Evolutionary conservation across 2,888 invertebrate species (phyloP).

Genomic region (Cheilosia soror): DNA sequence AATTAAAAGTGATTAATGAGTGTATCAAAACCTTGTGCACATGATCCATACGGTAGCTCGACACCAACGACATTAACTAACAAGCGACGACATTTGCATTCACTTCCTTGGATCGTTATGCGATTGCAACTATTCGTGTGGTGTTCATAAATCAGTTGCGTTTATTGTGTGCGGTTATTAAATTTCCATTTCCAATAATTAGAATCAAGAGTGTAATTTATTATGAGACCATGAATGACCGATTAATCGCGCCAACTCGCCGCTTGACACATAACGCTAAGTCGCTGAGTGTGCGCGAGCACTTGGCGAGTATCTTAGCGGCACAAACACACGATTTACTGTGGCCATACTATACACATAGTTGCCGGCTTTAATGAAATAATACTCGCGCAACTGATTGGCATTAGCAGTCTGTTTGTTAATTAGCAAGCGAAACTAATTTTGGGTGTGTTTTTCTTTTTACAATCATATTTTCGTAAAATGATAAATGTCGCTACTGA

Average conservation of each 20-base stretch:
- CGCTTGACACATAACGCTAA: neutral
- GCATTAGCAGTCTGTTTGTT: constrained; percentile 30
- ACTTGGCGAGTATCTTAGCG: constrained; percentile 7
- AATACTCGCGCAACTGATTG: constrained; percentile 54
- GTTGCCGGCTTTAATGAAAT: neutral
- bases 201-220: constrained; percentile 61
- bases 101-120: constrained; percentile 42
- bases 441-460: constrained; percentile 20
- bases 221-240: constrained; percentile 43
- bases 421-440: constrained; percentile 37
- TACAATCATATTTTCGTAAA: constrained; percentile 11
- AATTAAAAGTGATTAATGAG: constrained; percentile 71
- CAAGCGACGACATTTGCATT: constrained; percentile 59
- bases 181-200: constrained; percentile 64
- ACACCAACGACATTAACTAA: constrained; percentile 23
- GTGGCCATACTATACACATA: too few relatives aligned
- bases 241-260: constrained; percentile 53
- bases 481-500: constrained; percentile 22
- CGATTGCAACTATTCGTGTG: constrained; percentile 19
- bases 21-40: constrained; percentile 58
- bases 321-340: neutral
- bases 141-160: constrained; percentile 63
- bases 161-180: constrained; percentile 66
- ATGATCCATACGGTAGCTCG: constrained; percentile 59
- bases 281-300: neutral